Evolutionary conservation across 2,113 vertebrate species (phyloP).

Genomic region (Stigmatopora argus): DNA sequence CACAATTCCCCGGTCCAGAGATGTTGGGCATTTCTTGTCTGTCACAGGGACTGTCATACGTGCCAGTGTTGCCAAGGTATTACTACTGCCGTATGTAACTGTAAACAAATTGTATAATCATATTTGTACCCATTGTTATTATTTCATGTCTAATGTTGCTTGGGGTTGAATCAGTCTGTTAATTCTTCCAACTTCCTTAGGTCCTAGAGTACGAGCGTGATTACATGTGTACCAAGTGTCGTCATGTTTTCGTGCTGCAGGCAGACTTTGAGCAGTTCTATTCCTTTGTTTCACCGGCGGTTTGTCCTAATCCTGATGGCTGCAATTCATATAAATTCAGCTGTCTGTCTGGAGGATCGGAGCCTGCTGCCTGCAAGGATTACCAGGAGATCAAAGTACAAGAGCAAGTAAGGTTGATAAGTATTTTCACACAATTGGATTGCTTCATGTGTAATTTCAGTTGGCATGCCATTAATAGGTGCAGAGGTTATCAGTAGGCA

Average conservation of each 20-base stretch:
- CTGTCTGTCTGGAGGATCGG: conserved; percentile 76
- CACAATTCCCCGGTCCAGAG: conserved; percentile 84
- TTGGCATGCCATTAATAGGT: conserved; percentile 64
- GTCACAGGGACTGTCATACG: conserved; percentile 92
- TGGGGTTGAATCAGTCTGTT: neutral
- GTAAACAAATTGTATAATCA: too few species aligned
- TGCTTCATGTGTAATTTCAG: neutral
- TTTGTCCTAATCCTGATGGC: conserved; percentile 75
- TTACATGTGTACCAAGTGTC: conserved; percentile 89
- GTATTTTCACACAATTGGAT: neutral
- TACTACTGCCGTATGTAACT: too few species aligned
- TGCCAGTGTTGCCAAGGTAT: conserved; percentile 79
- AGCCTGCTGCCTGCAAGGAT: conserved; percentile 80
- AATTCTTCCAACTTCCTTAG: conserved; percentile 15
- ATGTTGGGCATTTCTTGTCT: conserved; percentile 89
- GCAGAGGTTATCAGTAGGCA: conserved; percentile 89
- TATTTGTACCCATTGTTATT: neutral
- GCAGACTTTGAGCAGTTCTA: conserved; percentile 90
- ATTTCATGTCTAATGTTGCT: neutral
- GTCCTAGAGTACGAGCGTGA: conserved; percentile 88
- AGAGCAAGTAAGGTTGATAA: conserved; percentile 77
- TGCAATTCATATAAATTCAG: conserved; percentile 85
- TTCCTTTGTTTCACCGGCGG: conserved; percentile 67
- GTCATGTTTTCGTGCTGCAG: conserved; percentile 74
- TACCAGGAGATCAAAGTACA: conserved; percentile 98